phyloP scores from a whole-genome alignment of 1,140 invertebrate genomes.

The Penaeus japonicus region DNA sequence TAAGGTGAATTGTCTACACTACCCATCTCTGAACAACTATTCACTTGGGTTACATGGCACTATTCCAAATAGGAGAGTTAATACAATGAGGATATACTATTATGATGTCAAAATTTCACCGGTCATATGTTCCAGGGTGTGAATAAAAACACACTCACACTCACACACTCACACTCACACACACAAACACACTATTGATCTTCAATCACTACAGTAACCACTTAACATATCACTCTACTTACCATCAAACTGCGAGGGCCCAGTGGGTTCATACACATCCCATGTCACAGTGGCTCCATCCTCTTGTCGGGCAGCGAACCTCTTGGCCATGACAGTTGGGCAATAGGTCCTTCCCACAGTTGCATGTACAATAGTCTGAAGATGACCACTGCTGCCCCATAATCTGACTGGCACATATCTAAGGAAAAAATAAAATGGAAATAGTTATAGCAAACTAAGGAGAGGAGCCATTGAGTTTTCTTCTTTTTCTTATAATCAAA shows the following conservation, averaged over 20 bases:
- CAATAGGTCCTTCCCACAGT: slow-evolving; percentile 85
- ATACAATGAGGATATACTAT: not conserved
- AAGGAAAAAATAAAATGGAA: slow-evolving; percentile 26
- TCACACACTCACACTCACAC: too few relatives aligned
- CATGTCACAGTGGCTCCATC: slow-evolving; percentile 91
- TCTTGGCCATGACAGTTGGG: slow-evolving; percentile 83
- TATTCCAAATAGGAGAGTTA: not conserved
- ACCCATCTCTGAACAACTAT: too few relatives aligned
- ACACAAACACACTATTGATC: not conserved
- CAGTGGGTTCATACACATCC: slow-evolving; percentile 73
- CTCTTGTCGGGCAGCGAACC: slow-evolving; percentile 75
- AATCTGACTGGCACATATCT: slow-evolving; percentile 89
- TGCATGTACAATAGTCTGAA: slow-evolving; percentile 91
- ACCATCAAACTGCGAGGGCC: slow-evolving; percentile 51
- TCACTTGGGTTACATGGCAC: too few relatives aligned
- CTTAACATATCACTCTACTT: not conserved
- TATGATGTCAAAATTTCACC: not conserved
- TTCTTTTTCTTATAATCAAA: not conserved
- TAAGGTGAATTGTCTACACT: too few relatives aligned
- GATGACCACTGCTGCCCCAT: slow-evolving; percentile 93
- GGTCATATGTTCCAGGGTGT: too few relatives aligned
- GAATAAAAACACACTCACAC: too few relatives aligned
- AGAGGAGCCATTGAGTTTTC: not conserved
- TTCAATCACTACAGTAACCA: not conserved
- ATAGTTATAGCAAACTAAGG: not conserved